Evolutionary conservation across 2,797 vertebrate species (phyloP), one percentile per base, ranked within the genome.

Genomic region (Rhinogobio ventralis): DNA sequence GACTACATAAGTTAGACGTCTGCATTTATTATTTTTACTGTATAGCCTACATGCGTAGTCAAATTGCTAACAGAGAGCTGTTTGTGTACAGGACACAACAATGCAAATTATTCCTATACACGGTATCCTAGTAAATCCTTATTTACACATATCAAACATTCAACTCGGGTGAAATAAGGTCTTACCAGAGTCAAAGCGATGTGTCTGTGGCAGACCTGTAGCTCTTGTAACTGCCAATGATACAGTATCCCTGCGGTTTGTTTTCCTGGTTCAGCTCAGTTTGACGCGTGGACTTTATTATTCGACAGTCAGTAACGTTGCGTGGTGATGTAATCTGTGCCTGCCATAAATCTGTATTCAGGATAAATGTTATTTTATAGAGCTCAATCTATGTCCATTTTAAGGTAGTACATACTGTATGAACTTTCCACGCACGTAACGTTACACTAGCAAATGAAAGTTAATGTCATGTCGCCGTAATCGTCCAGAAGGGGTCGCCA

Each of bases 401-500:
- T 45, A 45, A 3, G 4, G 17, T 10, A 28, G n/a, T n/a, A 28
- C 7, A 25, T 20, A 33, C 4, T 11, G 19, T 25, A 2, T 2
- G 23, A 83, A 84, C 74, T 71, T 57, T 71, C 6, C 1, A 42
- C 4, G 46, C 62, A 55, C 69, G 53, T 46, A n/a, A n/a, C n/a
- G n/a, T n/a, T n/a, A 73, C n/a, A 17, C 60, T 2, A 55, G 23
- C 46, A 57, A 42, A 14, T 1, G 1, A 14, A 23, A 25, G 15
- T 67, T 28, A 0, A 6, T 28, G 5, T 68, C 15, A 49, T 28
- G n/a, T 4, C 1, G 4, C 15, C 7, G 6, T 15, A 2, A 28
- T 51, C 46, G 9, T 36, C 75, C 75, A 46, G 39, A 72, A 72
- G 83, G 2, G 57, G 83, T 45, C 83, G 67, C 36, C 45, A 28